phyloP scores from a whole-genome alignment of 2,888 invertebrate genomes.

The Acanthosepion pharaonis region DNA sequence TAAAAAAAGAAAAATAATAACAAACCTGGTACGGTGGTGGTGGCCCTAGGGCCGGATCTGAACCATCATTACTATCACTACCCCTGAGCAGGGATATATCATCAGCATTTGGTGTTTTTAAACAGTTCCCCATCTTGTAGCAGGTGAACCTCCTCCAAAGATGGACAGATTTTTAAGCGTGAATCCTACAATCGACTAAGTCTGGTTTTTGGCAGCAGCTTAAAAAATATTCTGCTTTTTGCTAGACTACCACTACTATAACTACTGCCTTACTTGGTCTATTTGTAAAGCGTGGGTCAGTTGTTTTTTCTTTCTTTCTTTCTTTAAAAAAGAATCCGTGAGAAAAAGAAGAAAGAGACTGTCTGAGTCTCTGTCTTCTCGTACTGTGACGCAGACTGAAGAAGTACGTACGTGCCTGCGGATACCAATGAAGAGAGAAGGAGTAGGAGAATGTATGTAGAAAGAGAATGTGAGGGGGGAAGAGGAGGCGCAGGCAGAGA shows the following conservation, averaged over 20 bases:
- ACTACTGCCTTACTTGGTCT: not conserved
- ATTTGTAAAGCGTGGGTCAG: not conserved
- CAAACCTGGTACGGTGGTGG: slow-evolving; percentile 75
- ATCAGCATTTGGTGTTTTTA: slow-evolving; percentile 74
- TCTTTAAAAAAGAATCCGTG: not conserved
- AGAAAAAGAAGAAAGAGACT: not conserved
- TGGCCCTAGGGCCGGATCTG: slow-evolving; percentile 66
- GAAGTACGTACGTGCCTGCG: not conserved
- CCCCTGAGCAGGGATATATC: slow-evolving; percentile 75
- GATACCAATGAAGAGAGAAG: not conserved
- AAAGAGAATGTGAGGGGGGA: not conserved
- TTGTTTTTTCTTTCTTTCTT: not conserved
- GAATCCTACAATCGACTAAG: not conserved
- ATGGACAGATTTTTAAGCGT: not conserved
- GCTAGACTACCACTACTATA: not conserved
- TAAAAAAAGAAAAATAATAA: not conserved
- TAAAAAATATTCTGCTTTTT: not conserved
- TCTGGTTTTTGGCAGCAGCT: not conserved
- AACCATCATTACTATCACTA: slow-evolving; percentile 64
- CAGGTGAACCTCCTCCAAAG: slow-evolving; percentile 21
- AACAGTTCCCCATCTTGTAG: slow-evolving; percentile 75
- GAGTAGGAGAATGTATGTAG: not conserved
- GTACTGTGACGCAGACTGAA: not conserved
- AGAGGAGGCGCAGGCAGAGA: not conserved
- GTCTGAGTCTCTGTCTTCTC: not conserved